Evolutionary conservation across 2,113 vertebrate species (phyloP), one percentile per base, ranked within the genome.

Genomic region (Coptodon bakossiorum): DNA sequence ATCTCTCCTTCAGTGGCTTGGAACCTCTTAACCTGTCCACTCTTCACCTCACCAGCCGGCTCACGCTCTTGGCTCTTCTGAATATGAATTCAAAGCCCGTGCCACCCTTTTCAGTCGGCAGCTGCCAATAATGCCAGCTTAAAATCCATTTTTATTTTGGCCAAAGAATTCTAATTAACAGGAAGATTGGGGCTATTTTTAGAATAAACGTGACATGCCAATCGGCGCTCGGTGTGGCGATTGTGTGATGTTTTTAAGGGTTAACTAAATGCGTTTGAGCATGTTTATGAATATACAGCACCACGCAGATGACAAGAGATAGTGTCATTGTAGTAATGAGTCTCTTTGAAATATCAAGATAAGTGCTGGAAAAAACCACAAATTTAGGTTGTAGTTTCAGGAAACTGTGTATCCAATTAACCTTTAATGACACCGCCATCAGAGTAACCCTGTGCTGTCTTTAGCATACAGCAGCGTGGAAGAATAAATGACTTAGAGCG

Each of bases 11-110:
- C 92, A 94, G 90, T 66, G 91, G 85, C 89, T 80, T 83, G 87
- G 86, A 93, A 91, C 90, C 90, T 94, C 91, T 94, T 92, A 89
- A 93, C 90, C 92, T 91, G 91, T 88, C 93, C 93, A 91, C 93
- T 94, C 89, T 29, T 89, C 90, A 82, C 86, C 87, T 88, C 89
- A 86, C 59, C 90, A 90, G 81, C 86, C 82, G 56, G 63, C 88
- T 89, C 87, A 17, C 27, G 45, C 71, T 50, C 45, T 50, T 48
- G 43, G 52, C 88, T 82, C 80, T 10, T 76, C 83, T 87, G 83
- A 88, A 92, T 90, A 87, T 24, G 73, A 91, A 91, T 85, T 82
- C 19, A 16, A 19, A 68, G 61, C 9, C 80, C 36, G 27, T 31
- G n/a, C 22, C 43, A 7, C 36, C 24, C 61, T 57, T 56, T 83